phyloP scores from a whole-genome alignment of 2,888 invertebrate genomes.

The Agrochola litura region DNA sequence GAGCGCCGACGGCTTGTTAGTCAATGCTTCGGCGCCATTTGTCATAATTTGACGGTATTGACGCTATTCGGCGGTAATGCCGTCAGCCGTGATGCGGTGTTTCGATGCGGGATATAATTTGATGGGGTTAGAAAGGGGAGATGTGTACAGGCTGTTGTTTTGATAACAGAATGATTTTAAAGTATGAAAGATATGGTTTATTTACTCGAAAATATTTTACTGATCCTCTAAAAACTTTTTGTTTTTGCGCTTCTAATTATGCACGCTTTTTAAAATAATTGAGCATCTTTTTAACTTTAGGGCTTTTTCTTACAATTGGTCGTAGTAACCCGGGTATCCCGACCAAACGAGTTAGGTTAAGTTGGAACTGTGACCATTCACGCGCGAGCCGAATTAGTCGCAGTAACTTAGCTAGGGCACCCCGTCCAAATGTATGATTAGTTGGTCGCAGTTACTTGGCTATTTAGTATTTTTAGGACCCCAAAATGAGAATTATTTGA shows the following conservation, averaged over 20 bases:
- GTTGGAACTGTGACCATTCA: not conserved
- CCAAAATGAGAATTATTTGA: no score
- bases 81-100: constrained; percentile 38
- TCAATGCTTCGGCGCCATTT: constrained; percentile 70
- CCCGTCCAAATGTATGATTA: no score
- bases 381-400: no score
- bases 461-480: no score
- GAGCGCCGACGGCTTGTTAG: constrained; percentile 64
- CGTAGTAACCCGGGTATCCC: not conserved
- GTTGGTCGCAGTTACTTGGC: no score
- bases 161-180: not conserved
- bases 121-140: constrained; percentile 28
- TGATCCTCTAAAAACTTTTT: not conserved
- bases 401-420: no score
- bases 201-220: not conserved
- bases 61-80: constrained; percentile 70
- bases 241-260: not conserved
- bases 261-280: no score
- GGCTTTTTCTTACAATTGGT: no score
- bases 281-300: not conserved
- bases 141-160: constrained; percentile 1
- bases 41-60: constrained; percentile 83
- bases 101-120: constrained; percentile 54
- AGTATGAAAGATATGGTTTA: not conserved
- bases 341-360: not conserved